Base-by-base conservation (phyloP, 2,113 vertebrate genomes). In the Chinchilla lanigera region DNA sequence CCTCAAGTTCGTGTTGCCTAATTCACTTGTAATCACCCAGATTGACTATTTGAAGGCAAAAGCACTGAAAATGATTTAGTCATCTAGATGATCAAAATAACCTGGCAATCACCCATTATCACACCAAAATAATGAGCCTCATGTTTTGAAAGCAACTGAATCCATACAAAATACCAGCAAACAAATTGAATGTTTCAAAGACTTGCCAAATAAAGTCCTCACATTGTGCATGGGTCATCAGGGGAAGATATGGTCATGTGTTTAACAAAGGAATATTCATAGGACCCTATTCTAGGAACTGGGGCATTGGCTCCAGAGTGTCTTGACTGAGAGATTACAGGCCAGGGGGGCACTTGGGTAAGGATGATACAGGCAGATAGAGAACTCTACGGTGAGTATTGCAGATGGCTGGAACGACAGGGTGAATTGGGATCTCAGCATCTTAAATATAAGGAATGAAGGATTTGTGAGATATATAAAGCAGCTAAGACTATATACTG, bases 21-120 rank as follows among this genome's bases (percentile, higher is more conserved):
- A 94, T 93, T 86, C 54, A 71, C 83, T 65, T 88, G 7, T 19
- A 69, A 90, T 87, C 86, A 82, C 38, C n/a, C 61, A 85, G 54
- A 86, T 67, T 95, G 85, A 77, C 80, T 84, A 60, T 91, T 52
- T 92, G 80, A 95, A 60, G 38, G 84, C 38, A 88, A 88, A 95
- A 94, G 9, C 16, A 92, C 30, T 84, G 26, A 89, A 92, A 71
- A 52, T 22, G 41, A 93, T 11, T 67, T 69, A 73, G 22, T 89
- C 33, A 95, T 90, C 69, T 41, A 56, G n/a, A 65, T 65, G 67
- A 93, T 75, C 78, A 83, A 96, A 97, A 86, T 90, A 96, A 93
- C 20, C 5, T 69, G 61, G n/a, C 80, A 94, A 52, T 69, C 38
- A 93, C 83, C 58, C 67, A 94, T 56, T 89, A 75, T 78, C 52